Conservation (phyloP, 2,113 vertebrate species). For the Erinaceus europaeus region DNA sequence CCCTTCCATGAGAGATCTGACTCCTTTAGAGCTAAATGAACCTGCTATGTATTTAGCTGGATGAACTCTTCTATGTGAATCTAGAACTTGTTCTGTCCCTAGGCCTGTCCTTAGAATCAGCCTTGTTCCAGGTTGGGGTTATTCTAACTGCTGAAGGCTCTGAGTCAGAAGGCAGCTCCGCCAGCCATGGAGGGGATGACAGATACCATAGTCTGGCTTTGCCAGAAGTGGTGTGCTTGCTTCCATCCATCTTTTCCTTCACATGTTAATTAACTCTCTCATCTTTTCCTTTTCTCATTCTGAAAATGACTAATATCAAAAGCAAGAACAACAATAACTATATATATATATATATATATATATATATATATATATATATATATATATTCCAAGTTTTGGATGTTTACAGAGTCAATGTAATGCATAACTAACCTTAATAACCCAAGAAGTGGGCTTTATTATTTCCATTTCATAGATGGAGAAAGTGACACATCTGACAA, state of each 20-base stretch:
- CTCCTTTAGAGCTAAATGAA: not conserved
- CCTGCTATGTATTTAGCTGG: not conserved
- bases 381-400: too few species aligned
- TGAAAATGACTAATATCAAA: not conserved
- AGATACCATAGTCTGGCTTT: too few species aligned
- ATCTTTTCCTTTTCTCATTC: not conserved
- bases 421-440: not conserved
- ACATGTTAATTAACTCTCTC: not conserved
- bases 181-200: not conserved
- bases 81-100: not conserved
- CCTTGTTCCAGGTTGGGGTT: not conserved
- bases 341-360: too few species aligned
- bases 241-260: not conserved
- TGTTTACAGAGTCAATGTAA: not conserved
- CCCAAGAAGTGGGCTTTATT: not conserved
- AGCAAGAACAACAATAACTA: not conserved
- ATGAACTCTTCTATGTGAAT: not conserved
- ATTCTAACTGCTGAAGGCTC: not conserved
- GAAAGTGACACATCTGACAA: not conserved
- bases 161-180: not conserved
- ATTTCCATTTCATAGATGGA: not conserved
- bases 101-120: not conserved
- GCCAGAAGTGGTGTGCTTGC: not conserved
- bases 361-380: too few species aligned
- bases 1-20: not conserved